Base-by-base conservation (phyloP, 1,140 invertebrate species). In the Schlechtendalia chinensis region DNA sequence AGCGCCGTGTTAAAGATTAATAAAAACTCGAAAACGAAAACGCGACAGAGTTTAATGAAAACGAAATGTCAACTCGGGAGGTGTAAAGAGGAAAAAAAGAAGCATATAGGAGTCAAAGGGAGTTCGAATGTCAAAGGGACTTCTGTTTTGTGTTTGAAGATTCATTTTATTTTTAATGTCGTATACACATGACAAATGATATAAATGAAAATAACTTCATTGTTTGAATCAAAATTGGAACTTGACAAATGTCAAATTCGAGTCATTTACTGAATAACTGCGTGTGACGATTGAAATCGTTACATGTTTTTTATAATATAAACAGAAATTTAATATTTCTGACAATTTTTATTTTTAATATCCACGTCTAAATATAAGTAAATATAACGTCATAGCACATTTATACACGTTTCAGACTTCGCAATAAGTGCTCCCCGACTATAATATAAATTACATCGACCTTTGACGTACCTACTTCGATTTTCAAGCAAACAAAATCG, bases 41-140 rank as follows among this genome's bases (percentile, higher is more conserved):
- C 58, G 56, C 75, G 75, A 61, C 56, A 63, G 75, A 79, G 75
- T 79, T 79, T 79, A 79, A 79, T 79, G 75, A 79, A 79, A 79
- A 79, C 75, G 75, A 79, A 79, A 79, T 79, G 58, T 79, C 75
- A 79, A 79, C 75, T 59, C 22, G 58, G 75, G 58, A 79, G 75
- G 75, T 79, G 75, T 79, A 58, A 75, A 75, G 39, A 39, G 58
- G 32, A 79, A 79, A 79, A n/a, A 61, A 79, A 79, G 56, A 79
- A 45, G 75, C 39, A 63, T 17, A 32, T 29, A 54, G 56, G 75
- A 79, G 22, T 79, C 75, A 79, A 79, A 79, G 75, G 2, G 29
- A 79, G 75, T 79, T 79, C 75, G 39, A 17, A 79, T 79, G 58
- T 79, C 75, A 79, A 79, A 79, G 75, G 39, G 75, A 79, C 75